A percentile compares a stretch with the other conserved stretches of the same genome.
phyloP scores from a whole-genome alignment of 37 sponge, comb jelly and placozoan species.

The Ianthella basta region DNA sequence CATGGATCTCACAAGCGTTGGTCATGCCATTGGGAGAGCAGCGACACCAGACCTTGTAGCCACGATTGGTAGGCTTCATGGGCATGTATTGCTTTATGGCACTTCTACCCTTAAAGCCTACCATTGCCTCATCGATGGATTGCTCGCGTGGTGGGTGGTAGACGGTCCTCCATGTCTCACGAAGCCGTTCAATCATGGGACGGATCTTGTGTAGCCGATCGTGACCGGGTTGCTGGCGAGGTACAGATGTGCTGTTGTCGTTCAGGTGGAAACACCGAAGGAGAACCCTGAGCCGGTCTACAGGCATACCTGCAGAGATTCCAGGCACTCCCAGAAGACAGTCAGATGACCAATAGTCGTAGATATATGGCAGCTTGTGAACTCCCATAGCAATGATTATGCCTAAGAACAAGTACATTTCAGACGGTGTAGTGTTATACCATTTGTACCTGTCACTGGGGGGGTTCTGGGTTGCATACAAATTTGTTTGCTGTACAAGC shows the following conservation, averaged over 20 bases:
- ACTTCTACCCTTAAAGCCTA: neutral
- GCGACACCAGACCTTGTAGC: neutral
- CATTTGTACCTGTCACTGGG: neutral
- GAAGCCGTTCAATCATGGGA: neutral
- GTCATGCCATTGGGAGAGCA: neutral
- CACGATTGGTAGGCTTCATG: too few species aligned
- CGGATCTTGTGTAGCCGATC: neutral
- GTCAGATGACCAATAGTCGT: neutral
- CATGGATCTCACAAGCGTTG: neutral
- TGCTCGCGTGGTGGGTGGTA: neutral
- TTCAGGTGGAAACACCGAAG: neutral
- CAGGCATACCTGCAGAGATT: neutral
- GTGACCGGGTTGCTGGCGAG: neutral
- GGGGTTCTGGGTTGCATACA: neutral
- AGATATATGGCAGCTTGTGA: neutral
- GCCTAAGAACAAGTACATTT: neutral
- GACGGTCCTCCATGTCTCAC: neutral
- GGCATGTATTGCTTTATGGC: neutral
- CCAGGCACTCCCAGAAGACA: constrained; percentile 1
- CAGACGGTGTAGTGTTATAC: neutral
- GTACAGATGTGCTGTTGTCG: neutral
- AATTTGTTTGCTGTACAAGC: neutral
- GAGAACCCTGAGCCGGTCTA: neutral
- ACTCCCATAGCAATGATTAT: neutral
- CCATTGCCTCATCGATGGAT: neutral